Evolutionary conservation across 2,797 vertebrate species (phyloP).

Genomic region (Austrolebias charrua): DNA sequence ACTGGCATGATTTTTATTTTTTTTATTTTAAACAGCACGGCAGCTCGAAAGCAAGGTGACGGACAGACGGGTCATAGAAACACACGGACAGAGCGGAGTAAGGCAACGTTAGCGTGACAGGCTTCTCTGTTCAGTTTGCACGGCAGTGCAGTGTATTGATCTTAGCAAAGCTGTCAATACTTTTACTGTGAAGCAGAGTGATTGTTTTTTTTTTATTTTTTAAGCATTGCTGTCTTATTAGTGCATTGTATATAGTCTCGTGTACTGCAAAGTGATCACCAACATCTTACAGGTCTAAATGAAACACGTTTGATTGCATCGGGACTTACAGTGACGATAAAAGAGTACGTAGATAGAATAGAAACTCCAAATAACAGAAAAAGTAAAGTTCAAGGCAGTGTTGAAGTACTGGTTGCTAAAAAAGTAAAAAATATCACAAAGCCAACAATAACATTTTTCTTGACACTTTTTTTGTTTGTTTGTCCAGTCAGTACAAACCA

Average conservation of each 20-base stretch:
- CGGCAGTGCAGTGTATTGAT: slow-evolving; percentile 80
- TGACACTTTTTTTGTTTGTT: slow-evolving; percentile 73
- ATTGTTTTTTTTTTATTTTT: slow-evolving; percentile 37
- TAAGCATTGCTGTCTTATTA: slow-evolving; percentile 76
- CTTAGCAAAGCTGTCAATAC: slow-evolving; percentile 71
- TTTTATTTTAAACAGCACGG: slow-evolving; percentile 67
- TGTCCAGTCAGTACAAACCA: slow-evolving; percentile 79
- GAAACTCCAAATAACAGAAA: slow-evolving; percentile 71
- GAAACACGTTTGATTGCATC: slow-evolving; percentile 78
- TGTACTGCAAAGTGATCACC: slow-evolving; percentile 78
- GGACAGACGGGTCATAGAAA: slow-evolving; percentile 76
- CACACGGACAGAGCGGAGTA: slow-evolving; percentile 81
- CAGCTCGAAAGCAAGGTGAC: slow-evolving; percentile 80
- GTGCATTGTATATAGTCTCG: slow-evolving; percentile 79
- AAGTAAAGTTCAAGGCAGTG: slow-evolving; percentile 83
- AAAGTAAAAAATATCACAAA: slow-evolving; percentile 83
- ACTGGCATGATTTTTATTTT: slow-evolving; percentile 61
- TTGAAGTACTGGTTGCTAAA: slow-evolving; percentile 83
- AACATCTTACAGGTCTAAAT: slow-evolving; percentile 79
- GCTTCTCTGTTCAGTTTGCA: slow-evolving; percentile 80
- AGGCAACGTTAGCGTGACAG: slow-evolving; percentile 84
- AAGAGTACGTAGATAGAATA: slow-evolving; percentile 79
- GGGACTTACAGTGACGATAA: slow-evolving; percentile 83
- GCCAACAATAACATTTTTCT: slow-evolving; percentile 78
- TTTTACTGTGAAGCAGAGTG: slow-evolving; percentile 75